Conservation (phyloP, 1,140 invertebrate genomes). For the Ptiloglossa arizonensis region DNA sequence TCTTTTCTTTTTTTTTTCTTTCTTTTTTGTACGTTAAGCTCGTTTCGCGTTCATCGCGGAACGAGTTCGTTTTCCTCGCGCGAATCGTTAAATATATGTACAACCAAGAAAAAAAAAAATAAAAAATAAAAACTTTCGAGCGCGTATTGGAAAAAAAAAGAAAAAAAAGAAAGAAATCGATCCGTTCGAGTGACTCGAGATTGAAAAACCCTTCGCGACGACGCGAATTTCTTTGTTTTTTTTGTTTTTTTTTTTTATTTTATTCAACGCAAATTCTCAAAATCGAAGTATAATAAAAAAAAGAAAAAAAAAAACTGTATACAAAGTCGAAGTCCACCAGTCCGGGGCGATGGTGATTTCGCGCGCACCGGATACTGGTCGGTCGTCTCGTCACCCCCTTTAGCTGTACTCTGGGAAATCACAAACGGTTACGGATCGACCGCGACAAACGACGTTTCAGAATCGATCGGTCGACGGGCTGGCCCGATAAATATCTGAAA, state of each 20-base stretch:
- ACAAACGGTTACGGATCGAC: neutral
- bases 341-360: neutral
- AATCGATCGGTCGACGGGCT: neutral
- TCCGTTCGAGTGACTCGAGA: neutral
- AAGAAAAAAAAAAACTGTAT: too few species aligned
- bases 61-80: neutral
- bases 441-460: neutral
- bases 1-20: neutral
- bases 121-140: neutral
- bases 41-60: neutral
- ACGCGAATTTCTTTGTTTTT: neutral
- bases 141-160: neutral
- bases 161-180: neutral
- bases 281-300: neutral
- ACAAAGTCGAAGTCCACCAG: neutral
- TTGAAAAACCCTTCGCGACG: neutral
- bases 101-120: neutral
- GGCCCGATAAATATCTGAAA: neutral
- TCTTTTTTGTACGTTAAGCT: conserved; percentile 10
- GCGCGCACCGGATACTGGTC: neutral
- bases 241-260: neutral
- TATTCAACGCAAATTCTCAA: neutral
- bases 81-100: neutral
- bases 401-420: neutral
- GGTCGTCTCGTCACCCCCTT: neutral